Percentiles rank a stretch among this genome's conserved stretches.
phyloP scores from a whole-genome alignment of 1,140 invertebrate genomes.

The Vollenhovia emeryi region DNA sequence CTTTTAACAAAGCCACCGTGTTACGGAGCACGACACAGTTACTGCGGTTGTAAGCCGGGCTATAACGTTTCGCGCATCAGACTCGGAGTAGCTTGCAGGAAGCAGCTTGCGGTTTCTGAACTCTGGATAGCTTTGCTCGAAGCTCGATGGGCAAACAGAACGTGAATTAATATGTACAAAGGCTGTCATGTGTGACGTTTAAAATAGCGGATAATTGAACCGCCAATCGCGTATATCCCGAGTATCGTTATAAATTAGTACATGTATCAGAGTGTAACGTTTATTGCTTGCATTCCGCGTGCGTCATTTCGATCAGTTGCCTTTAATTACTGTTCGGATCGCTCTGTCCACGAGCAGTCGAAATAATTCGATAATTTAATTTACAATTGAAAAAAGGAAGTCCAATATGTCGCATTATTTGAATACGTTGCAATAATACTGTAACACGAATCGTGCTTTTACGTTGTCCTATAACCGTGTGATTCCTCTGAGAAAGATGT shows the following conservation, averaged over 20 bases:
- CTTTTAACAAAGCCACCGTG: constrained; percentile 66
- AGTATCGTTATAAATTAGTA: constrained; percentile 2
- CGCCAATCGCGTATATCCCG: constrained; percentile 5
- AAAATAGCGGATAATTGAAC: constrained; percentile 33
- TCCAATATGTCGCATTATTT: not conserved
- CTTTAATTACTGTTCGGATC: not conserved
- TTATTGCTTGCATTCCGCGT: not conserved
- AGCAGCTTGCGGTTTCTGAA: constrained; percentile 71
- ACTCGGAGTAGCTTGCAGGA: constrained; percentile 63
- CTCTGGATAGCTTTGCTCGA: constrained; percentile 68
- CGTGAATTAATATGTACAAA: constrained; percentile 60
- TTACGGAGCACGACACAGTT: constrained; percentile 69
- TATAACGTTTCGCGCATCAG: constrained; percentile 65
- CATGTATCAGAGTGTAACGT: not conserved
- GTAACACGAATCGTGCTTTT: not conserved
- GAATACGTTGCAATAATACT: not conserved
- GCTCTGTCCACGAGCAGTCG: too few relatives aligned
- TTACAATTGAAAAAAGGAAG: not conserved
- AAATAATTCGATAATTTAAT: constrained; percentile 13
- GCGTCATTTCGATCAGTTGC: constrained; percentile 8
- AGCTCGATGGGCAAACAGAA: constrained; percentile 49
- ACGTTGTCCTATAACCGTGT: not conserved
- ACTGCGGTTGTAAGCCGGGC: constrained; percentile 68
- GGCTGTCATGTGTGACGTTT: constrained; percentile 38
- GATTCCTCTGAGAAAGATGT: not conserved